phyloP scores from a whole-genome alignment of 2,888 invertebrate genomes.

The Heliconius charithonia region DNA sequence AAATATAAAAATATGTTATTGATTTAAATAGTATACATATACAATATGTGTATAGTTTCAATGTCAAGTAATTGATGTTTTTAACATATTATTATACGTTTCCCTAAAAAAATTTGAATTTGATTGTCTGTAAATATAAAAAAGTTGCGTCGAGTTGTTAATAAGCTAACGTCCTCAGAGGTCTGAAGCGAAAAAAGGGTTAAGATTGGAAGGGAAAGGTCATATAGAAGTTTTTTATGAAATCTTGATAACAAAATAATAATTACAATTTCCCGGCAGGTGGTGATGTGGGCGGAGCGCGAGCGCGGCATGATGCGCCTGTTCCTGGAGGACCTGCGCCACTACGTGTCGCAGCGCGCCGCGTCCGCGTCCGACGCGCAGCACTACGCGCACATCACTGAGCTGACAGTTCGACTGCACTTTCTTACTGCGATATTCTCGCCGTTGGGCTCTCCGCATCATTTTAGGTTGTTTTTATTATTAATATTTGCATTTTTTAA shows the following conservation, averaged over 20 bases:
- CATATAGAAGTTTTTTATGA: no score
- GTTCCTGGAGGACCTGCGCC: slow-evolving; percentile 94
- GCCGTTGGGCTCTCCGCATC: slow-evolving; percentile 93
- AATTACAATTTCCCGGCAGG: slow-evolving; percentile 58
- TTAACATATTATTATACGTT: no score
- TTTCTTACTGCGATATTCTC: slow-evolving; percentile 97
- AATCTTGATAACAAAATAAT: neutral
- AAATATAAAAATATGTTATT: no score
- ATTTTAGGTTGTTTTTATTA: slow-evolving; percentile 85
- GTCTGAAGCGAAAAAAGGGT: no score
- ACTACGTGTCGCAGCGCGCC: slow-evolving; percentile 77
- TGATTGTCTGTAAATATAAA: no score
- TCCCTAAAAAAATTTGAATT: no score
- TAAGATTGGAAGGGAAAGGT: no score
- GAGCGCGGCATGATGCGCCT: slow-evolving; percentile 96
- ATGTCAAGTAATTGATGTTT: no score
- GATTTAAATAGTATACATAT: no score
- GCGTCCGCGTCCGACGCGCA: slow-evolving; percentile 58
- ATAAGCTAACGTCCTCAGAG: no score
- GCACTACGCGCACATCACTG: slow-evolving; percentile 89
- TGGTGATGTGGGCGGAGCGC: slow-evolving; percentile 96
- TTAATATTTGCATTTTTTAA: neutral
- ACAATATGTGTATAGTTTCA: no score
- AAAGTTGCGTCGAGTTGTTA: no score
- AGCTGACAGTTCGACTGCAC: slow-evolving; percentile 95